A percentile compares a stretch with the other conserved stretches of the same genome.
phyloP scores from a whole-genome alignment of 2,113 vertebrate species.

The Dolichotis patagonum region DNA sequence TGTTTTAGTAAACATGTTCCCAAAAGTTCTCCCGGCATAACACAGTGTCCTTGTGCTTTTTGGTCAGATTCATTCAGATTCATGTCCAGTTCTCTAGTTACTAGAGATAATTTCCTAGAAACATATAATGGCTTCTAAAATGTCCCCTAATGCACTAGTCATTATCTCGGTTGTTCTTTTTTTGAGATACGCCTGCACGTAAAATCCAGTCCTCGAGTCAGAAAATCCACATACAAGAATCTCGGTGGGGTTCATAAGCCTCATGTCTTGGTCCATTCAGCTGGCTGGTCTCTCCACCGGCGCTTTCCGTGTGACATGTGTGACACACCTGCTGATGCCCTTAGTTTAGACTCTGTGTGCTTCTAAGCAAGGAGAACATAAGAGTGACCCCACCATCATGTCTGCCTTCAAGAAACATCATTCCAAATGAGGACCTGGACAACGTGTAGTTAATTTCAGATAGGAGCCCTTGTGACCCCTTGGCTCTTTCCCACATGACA shows the following conservation, averaged over 20 bases:
- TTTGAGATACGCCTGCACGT: conserved; percentile 7
- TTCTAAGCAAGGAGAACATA: background rate
- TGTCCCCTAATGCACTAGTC: background rate
- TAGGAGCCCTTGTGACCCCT: background rate
- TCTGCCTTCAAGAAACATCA: background rate
- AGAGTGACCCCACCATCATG: background rate
- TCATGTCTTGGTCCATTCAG: background rate
- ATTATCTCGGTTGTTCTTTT: background rate
- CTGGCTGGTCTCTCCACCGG: background rate
- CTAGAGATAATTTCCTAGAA: conserved; percentile 40
- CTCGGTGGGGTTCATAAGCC: background rate
- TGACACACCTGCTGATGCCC: background rate
- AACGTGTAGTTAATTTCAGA: background rate
- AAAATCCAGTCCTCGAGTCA: background rate
- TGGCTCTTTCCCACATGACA: background rate
- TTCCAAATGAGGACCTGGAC: background rate
- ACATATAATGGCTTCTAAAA: conserved; percentile 8
- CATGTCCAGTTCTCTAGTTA: background rate
- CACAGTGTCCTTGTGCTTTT: background rate
- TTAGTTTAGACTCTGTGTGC: background rate
- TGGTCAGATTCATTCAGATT: conserved; percentile 38
- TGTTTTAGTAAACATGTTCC: background rate
- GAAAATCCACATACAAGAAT: background rate
- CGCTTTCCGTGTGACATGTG: background rate
- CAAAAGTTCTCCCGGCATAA: background rate